Evolutionary conservation across 2,113 vertebrate species (phyloP), one percentile per base, ranked within the genome.

Genomic region (Dromaius novaehollandiae): DNA sequence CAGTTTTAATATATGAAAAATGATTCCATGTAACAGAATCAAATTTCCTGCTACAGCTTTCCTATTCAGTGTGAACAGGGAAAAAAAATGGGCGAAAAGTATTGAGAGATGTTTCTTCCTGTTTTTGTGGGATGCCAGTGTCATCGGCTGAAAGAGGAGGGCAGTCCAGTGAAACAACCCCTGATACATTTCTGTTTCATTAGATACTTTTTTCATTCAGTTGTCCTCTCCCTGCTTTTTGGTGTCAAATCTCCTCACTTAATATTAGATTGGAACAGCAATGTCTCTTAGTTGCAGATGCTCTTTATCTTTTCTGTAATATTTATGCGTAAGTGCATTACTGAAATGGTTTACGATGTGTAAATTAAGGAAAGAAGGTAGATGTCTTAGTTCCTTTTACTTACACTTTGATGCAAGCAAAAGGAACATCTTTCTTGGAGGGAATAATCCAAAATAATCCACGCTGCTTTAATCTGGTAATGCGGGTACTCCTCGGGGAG

Each of bases 331-430:
- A 34, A 32, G 32, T 60, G 30, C 56, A 19, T 60, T 60, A 60
- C 11, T 18, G 32, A 60, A 60, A 34, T 32, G 30, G 10, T 58
- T 58, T 58, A 30, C 26, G 30, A 56, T 56, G 55, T 30, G 18
- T 32, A 32, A 58, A 18, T 58, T 58, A 32, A 32, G 56, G 30
- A 58, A 32, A 53, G 19, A 73, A 73, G 51, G 48, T 40, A 13
- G 28, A 48, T 65, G 71, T 89, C 18, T 84, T 68, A 7, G 66
- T 87, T 82, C 0, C 0, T 85, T 89, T 87, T 26, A 7, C 42
- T 11, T 55, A 3, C 1, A 2, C 32, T 70, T 53, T 60, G 34
- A 24, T 0, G 0, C 42, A 46, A 58, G 30, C 30, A 58, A 58
- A 58, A 30, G 32, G 28, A 32, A 58, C 32, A 18, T 15, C 17